These are phyloP conservation scores for Thripadectes ignobilis DNA, from an alignment of 2,797 vertebrate genomes.

Conservation along the genomic window DNA sequence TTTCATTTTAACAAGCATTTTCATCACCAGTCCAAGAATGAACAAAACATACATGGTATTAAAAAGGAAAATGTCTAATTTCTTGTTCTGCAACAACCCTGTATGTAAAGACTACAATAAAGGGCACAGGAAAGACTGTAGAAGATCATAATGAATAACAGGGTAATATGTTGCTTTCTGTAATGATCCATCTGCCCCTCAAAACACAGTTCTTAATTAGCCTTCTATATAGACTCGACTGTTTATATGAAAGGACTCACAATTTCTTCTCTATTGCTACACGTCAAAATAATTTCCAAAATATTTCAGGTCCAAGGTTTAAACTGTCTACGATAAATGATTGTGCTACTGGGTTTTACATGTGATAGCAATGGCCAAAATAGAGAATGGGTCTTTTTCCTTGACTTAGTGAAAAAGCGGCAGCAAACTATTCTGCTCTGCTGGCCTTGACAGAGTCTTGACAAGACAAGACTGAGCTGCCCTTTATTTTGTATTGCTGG, in stretches of 20 bases:
- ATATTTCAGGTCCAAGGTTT: not conserved
- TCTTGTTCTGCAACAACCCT: not conserved
- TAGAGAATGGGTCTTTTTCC: not conserved
- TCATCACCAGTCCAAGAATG: not conserved
- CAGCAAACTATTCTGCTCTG: not conserved
- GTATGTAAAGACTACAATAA: not conserved
- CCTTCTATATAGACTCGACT: not conserved
- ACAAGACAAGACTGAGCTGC: accelerated
- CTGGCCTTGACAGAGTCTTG: not conserved
- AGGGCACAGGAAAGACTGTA: not conserved
- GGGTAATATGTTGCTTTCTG: not conserved
- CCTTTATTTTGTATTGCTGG: not conserved
- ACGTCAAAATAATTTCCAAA: not conserved
- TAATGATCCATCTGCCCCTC: not conserved
- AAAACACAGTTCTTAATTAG: not conserved
- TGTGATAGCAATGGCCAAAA: not conserved
- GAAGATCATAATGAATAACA: not conserved
- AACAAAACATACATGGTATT: not conserved
- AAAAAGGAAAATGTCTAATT: not conserved
- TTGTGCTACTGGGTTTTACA: not conserved
- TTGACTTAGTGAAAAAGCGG: not conserved
- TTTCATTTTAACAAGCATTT: not conserved
- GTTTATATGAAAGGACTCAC: not conserved
- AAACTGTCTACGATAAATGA: not conserved
- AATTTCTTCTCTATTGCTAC: not conserved